These are phyloP conservation scores for Argopecten irradians DNA, from an alignment of 1,140 invertebrate species.

Conservation along the genomic window DNA sequence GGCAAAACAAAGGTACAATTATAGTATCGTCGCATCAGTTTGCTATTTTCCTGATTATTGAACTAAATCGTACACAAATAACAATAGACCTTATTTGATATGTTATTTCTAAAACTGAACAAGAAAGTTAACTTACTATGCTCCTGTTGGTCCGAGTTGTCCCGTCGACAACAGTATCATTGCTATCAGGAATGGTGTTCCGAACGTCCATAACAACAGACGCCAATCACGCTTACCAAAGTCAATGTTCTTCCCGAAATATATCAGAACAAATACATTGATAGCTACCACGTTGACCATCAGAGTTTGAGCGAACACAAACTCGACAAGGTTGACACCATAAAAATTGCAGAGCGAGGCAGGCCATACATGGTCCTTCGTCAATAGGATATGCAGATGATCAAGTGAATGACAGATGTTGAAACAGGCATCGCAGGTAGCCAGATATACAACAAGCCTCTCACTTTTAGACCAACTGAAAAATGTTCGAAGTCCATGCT, in stretches of 20 bases:
- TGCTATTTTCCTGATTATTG: no score
- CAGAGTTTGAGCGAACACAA: neutral
- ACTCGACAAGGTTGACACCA: constrained; percentile 2
- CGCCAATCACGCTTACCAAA: constrained; percentile 28
- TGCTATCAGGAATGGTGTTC: neutral
- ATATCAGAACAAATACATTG: constrained; percentile 24
- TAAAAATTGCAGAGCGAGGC: neutral
- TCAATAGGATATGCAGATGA: neutral
- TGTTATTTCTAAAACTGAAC: no score
- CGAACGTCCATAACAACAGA: neutral
- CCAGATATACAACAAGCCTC: neutral
- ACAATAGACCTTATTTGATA: no score
- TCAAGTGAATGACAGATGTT: constrained; percentile 21
- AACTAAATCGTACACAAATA: no score
- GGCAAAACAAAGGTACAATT: no score
- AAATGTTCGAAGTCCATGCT: neutral
- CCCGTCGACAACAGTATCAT: neutral
- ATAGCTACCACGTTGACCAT: constrained; percentile 26
- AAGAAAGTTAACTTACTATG: neutral
- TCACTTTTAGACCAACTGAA: constrained; percentile 26
- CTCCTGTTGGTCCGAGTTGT: constrained; percentile 16
- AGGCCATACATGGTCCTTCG: neutral
- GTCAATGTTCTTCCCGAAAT: constrained; percentile 4
- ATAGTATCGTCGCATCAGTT: no score
- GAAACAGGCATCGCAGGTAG: constrained; percentile 2